Percentiles rank a stretch among this genome's conserved stretches.
These are phyloP conservation scores for Cecropterus lyciades DNA, from an alignment of 1,140 invertebrate genomes.

Conservation along the genomic window DNA sequence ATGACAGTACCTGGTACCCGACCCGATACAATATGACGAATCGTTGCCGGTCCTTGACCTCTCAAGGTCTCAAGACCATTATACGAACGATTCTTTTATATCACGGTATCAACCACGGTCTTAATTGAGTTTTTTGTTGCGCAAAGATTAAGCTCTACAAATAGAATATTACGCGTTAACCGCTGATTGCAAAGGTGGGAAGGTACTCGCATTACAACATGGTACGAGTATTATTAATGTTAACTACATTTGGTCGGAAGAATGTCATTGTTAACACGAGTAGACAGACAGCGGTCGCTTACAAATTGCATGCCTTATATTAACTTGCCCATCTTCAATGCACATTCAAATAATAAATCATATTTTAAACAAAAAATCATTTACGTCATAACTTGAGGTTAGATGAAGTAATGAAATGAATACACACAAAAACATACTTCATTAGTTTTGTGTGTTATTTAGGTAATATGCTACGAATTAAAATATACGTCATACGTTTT, in stretches of 20 bases:
- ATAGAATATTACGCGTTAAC: conserved; percentile 26
- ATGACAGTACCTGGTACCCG: neutral
- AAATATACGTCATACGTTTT: too few species aligned
- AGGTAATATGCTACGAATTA: too few species aligned
- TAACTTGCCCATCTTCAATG: neutral
- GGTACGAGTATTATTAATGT: conserved; percentile 22
- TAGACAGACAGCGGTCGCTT: conserved; percentile 31
- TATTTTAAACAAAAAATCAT: neutral
- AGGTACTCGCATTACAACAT: conserved; percentile 19
- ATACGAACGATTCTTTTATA: conserved; percentile 14
- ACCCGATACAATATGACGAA: conserved; percentile 38
- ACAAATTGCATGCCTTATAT: conserved; percentile 37
- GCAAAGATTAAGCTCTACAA: conserved; percentile 33
- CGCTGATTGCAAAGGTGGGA: conserved; percentile 30
- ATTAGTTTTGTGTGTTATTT: too few species aligned
- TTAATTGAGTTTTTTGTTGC: conserved; percentile 32
- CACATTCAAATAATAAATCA: neutral
- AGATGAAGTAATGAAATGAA: too few species aligned
- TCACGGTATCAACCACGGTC: conserved; percentile 17
- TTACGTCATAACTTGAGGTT: conserved; percentile 31
- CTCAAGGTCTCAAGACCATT: conserved; percentile 52
- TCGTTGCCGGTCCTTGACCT: conserved; percentile 57
- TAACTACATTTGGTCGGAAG: conserved; percentile 29
- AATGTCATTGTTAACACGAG: conserved; percentile 34
- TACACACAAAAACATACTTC: too few species aligned